A percentile compares a stretch with the other conserved stretches of the same genome.
These are phyloP conservation scores for Hylaea fasciaria DNA, from an alignment of 2,888 invertebrate species.

Conservation along the genomic window DNA sequence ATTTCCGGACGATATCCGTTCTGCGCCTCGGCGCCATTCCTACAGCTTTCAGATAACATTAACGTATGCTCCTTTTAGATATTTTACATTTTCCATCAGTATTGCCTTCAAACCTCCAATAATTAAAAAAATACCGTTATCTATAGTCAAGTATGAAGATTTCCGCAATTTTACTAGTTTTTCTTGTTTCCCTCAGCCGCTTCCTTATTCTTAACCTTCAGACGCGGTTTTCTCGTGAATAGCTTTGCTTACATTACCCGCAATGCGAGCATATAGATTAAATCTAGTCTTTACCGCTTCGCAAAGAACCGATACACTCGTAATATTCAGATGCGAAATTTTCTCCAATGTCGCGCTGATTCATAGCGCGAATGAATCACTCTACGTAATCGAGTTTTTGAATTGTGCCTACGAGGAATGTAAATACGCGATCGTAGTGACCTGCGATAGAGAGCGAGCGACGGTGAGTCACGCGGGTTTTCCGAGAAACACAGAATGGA, in stretches of 20 bases:
- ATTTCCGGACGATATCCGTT: conserved; percentile 84
- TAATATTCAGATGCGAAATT: conserved; percentile 55
- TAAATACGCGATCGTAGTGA: conserved; percentile 80
- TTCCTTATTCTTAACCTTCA: conserved; percentile 58
- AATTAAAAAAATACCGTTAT: conserved; percentile 14
- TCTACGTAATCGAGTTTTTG: conserved; percentile 82
- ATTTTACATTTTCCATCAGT: conserved; percentile 26
- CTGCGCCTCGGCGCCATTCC: conserved; percentile 62
- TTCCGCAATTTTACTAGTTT: conserved; percentile 58
- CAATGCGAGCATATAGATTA: conserved; percentile 13
- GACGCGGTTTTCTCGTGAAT: conserved; percentile 39
- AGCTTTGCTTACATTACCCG: conserved; percentile 32
- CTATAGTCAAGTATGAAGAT: conserved; percentile 33
- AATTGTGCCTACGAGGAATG: conserved; percentile 79
- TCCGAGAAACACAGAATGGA: conserved; percentile 76
- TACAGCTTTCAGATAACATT: conserved; percentile 65
- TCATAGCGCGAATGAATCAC: conserved; percentile 80
- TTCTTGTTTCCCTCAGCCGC: conserved; percentile 53
- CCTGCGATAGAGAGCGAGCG: conserved; percentile 75
- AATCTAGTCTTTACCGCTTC: conserved; percentile 13
- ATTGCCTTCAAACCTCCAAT: conserved; percentile 12
- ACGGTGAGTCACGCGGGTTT: conserved; percentile 82
- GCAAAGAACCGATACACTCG: conserved; percentile 32
- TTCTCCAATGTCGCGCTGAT: conserved; percentile 72
- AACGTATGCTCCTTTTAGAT: conserved; percentile 40